Evolutionary conservation across 2,797 vertebrate species (phyloP).

Genomic region (Rachycentron canadum): DNA sequence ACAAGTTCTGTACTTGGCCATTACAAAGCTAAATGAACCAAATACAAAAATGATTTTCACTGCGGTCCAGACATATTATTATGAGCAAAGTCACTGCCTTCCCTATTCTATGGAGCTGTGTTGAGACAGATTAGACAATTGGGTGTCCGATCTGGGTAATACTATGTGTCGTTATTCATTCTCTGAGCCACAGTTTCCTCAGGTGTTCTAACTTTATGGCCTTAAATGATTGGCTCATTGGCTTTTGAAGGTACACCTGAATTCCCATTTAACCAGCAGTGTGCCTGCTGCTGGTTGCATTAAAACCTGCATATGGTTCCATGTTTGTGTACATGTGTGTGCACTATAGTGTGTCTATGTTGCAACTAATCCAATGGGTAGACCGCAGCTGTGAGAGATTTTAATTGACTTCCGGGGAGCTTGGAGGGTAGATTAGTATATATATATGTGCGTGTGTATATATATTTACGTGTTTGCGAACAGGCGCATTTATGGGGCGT

Average conservation of each 20-base stretch:
- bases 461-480: constrained; percentile 37
- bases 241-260: constrained; percentile 31
- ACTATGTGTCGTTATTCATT: not conserved
- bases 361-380: constrained; percentile 45
- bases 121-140: not conserved
- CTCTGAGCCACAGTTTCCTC: constrained; percentile 4
- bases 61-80: not conserved
- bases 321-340: constrained; percentile 11
- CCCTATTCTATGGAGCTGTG: not conserved
- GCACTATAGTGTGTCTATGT: constrained; percentile 41
- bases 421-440: constrained; percentile 47
- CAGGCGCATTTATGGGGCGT: constrained; percentile 59
- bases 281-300: constrained; percentile 13
- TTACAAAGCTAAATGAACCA: not conserved
- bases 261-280: constrained; percentile 23
- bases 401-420: constrained; percentile 65
- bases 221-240: constrained; percentile 14
- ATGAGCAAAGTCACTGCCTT: not conserved
- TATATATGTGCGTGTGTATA: constrained; percentile 14
- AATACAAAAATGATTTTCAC: not conserved
- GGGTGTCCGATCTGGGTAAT: not conserved
- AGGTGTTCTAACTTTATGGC: constrained; percentile 3
- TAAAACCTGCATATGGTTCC: constrained; percentile 32
- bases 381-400: constrained; percentile 58
- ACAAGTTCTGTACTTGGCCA: not conserved